Percentiles rank a stretch among this genome's conserved stretches.
Evolutionary conservation across 2,888 invertebrate species (phyloP).

Genomic region (Terebella lapidaria): DNA sequence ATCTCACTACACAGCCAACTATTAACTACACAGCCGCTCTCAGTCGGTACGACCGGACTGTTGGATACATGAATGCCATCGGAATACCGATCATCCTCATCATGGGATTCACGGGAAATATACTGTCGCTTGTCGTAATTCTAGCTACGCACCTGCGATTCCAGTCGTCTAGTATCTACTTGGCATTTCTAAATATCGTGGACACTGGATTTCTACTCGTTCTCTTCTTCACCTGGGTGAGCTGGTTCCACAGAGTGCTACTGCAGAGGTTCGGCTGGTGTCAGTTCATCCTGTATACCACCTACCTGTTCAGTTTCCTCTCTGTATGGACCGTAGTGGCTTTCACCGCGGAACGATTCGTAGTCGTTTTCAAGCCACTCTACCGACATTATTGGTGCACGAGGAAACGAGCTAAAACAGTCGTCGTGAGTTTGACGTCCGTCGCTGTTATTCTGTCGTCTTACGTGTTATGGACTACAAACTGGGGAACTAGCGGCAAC

Average conservation of each 20-base stretch:
- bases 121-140: slow-evolving; percentile 13
- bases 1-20: too few relatives aligned
- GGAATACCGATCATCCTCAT: slow-evolving; percentile 10
- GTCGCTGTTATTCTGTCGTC: slow-evolving; percentile 3
- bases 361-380: slow-evolving; percentile 17
- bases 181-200: slow-evolving; percentile 15
- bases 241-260: slow-evolving; percentile 9
- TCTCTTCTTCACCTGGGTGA: slow-evolving; percentile 13
- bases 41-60: slow-evolving; percentile 2
- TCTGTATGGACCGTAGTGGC: slow-evolving; percentile 18
- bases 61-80: slow-evolving; percentile 8
- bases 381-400: slow-evolving; percentile 10
- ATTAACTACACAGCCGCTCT: too few relatives aligned
- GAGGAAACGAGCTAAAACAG: slow-evolving; percentile 6
- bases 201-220: slow-evolving; percentile 14
- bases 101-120: slow-evolving; percentile 14
- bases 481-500: too few relatives aligned
- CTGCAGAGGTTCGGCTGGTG: slow-evolving; percentile 14
- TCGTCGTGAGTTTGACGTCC: not conserved
- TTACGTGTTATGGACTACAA: slow-evolving; percentile 5
- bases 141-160: slow-evolving; percentile 4
- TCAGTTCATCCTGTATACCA: slow-evolving; percentile 12
- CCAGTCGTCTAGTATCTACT: slow-evolving; percentile 15
- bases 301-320: slow-evolving; percentile 14
- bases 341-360: slow-evolving; percentile 16